Conservation (phyloP, 2,888 invertebrate genomes). For the Miltochrista miniata region DNA sequence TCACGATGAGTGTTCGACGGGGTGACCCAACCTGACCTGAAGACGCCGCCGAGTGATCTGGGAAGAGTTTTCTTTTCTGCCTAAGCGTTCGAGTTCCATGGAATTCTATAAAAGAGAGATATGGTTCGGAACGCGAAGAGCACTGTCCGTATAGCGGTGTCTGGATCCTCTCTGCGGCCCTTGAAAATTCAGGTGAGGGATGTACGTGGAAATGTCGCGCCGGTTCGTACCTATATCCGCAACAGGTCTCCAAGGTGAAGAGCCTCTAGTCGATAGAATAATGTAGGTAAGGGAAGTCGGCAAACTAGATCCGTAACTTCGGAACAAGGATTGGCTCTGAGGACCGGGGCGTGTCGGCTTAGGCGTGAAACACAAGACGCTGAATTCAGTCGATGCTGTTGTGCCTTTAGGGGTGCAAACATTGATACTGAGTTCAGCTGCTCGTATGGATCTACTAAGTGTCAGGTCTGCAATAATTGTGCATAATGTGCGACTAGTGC, state of each 20-base stretch:
- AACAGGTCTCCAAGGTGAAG: constrained; percentile 90
- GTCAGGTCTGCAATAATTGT: constrained; percentile 38
- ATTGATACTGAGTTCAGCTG: constrained; percentile 50
- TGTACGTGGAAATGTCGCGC: constrained; percentile 59
- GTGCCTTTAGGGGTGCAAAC: constrained; percentile 41
- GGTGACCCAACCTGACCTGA: constrained; percentile 66
- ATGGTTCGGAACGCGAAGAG: constrained; percentile 73
- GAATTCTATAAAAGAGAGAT: constrained; percentile 79
- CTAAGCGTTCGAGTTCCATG: constrained; percentile 72
- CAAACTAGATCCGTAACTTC: constrained; percentile 87
- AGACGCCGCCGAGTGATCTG: constrained; percentile 76
- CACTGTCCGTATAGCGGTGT: constrained; percentile 50
- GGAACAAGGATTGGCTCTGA: constrained; percentile 90
- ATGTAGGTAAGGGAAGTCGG: constrained; percentile 88
- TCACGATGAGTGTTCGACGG: constrained; percentile 44
- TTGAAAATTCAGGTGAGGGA: constrained; percentile 62
- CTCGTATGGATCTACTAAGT: constrained; percentile 44
- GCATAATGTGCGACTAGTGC: constrained; percentile 42
- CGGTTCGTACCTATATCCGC: constrained; percentile 87
- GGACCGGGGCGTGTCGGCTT: constrained; percentile 85
- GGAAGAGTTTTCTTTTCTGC: constrained; percentile 41
- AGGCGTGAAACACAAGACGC: constrained; percentile 58
- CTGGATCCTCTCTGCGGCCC: constrained; percentile 58
- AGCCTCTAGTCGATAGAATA: constrained; percentile 86
- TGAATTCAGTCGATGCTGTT: constrained; percentile 20